These are phyloP conservation scores for Nyctibius bracteatus DNA, from an alignment of 2,113 vertebrate genomes.

Conservation along the genomic window DNA sequence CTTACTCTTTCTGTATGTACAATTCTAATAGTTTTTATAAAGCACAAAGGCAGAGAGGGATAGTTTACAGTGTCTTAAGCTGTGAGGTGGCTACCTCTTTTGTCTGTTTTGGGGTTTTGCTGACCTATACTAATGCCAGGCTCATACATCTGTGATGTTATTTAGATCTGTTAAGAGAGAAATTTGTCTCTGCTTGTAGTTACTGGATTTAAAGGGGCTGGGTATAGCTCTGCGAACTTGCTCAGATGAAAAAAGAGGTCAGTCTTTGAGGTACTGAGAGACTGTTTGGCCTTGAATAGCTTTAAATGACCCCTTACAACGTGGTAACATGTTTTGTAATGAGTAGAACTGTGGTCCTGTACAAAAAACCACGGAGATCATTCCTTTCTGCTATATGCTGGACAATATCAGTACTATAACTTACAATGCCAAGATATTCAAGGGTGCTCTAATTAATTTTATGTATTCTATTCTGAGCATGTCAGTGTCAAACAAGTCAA, in stretches of 20 bases:
- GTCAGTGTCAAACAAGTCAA: not conserved
- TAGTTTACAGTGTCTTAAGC: not conserved
- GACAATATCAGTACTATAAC: not conserved
- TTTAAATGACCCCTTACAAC: not conserved
- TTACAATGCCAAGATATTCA: not conserved
- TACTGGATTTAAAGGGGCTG: constrained; percentile 47
- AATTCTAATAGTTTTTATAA: not conserved
- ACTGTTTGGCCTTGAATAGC: not conserved
- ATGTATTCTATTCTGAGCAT: not conserved
- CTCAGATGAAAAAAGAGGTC: not conserved
- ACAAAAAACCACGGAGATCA: not conserved
- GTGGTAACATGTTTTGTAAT: not conserved
- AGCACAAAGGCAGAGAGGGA: not conserved
- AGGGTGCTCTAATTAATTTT: not conserved
- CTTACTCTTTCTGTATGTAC: not conserved
- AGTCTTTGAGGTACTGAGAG: constrained; percentile 9
- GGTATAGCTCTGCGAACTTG: constrained; percentile 27
- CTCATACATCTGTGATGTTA: not conserved
- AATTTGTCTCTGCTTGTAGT: constrained; percentile 30
- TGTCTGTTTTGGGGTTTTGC: constrained; percentile 9
- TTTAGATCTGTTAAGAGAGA: constrained; percentile 39
- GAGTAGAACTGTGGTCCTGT: not conserved
- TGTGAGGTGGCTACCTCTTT: not conserved
- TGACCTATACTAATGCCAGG: constrained; percentile 2
- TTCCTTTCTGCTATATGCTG: not conserved